phyloP scores from a whole-genome alignment of 1,140 invertebrate species.

The Drosophila willistoni region DNA sequence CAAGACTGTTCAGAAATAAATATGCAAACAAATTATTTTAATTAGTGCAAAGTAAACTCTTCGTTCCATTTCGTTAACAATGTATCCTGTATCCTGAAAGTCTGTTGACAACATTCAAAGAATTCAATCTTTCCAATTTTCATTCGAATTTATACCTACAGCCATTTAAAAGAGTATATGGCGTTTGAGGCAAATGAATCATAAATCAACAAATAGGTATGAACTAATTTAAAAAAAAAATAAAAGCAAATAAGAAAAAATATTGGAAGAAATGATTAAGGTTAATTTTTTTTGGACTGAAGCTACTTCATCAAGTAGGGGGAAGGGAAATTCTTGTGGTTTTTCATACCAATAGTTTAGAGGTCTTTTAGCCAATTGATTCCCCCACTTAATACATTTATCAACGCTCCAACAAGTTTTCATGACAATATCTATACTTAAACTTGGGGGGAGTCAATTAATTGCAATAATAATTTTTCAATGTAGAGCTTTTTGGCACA shows the following conservation, averaged over 20 bases:
- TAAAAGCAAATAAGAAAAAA: neutral
- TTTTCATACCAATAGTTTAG: neutral
- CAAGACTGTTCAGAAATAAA: too few relatives aligned
- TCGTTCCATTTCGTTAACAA: too few relatives aligned
- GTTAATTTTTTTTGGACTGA: neutral
- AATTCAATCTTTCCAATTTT: too few relatives aligned
- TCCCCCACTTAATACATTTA: constrained; percentile 1
- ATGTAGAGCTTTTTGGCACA: constrained; percentile 56
- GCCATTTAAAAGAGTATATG: neutral
- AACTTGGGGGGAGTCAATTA: constrained; percentile 43
- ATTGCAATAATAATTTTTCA: constrained; percentile 64
- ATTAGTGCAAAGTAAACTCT: too few relatives aligned
- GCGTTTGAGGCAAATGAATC: neutral
- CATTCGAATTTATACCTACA: too few relatives aligned
- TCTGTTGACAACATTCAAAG: too few relatives aligned
- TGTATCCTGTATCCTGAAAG: too few relatives aligned
- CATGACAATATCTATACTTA: constrained; percentile 18
- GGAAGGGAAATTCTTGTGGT: constrained; percentile 15
- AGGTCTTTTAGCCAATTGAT: neutral
- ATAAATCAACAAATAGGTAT: too few relatives aligned
- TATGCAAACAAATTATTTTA: too few relatives aligned
- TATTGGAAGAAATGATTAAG: neutral
- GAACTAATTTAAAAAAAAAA: neutral
- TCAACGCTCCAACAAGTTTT: constrained; percentile 21
- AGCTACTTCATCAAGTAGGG: too few relatives aligned